Evolutionary conservation across 2,797 vertebrate species (phyloP), one percentile per base, ranked within the genome.

Genomic region (Epinephelus malabaricus): DNA sequence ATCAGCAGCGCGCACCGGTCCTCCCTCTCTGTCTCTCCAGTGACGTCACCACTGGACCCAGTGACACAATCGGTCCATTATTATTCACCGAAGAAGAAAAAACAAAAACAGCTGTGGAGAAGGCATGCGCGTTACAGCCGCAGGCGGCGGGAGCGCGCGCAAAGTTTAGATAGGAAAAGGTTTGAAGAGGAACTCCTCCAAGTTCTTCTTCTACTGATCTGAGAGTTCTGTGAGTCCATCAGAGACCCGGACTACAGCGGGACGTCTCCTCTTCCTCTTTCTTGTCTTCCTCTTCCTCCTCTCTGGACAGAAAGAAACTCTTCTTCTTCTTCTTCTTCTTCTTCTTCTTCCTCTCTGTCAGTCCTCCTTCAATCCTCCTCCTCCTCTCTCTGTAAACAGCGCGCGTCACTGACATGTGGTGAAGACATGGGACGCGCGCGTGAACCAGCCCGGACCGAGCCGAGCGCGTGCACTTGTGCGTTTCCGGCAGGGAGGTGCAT

Each of bases 51-150:
- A 2, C n/a, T 23, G n/a, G 17, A 2, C 63, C 21, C 34, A 54
- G 14, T 56, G 54, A 58, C 55, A 78, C 78, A 83, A 77, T 79
- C 56, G 75, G 40, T 74, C 68, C 78, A 73, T 86, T 81, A 73
- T 86, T 81, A 12, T 76, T 1, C 19, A 3, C 11, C 2, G 7
- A 21, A 0, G 19, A 12, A 5, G 21, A 8, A 51, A 25, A 40
- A 38, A 21, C 18, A 7, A 0, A 30, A 46, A 17, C 64, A 55
- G 18, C 54, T 21, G 34, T 1, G 34, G 34, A 11, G 0, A 0
- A 54, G 6, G 82, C 85, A 64, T 66, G 78, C 82, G 79, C 85
- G 6, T 4, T 12, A 9, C 14, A 50, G 55, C 55, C 45, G 1
- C 19, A 3, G n/a, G 30, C 67, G 0, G 21, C 69, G 63, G 70